Evolutionary conservation across 2,888 invertebrate species (phyloP), one percentile per base, ranked within the genome.

Genomic region (Himalopsyche anomala): DNA sequence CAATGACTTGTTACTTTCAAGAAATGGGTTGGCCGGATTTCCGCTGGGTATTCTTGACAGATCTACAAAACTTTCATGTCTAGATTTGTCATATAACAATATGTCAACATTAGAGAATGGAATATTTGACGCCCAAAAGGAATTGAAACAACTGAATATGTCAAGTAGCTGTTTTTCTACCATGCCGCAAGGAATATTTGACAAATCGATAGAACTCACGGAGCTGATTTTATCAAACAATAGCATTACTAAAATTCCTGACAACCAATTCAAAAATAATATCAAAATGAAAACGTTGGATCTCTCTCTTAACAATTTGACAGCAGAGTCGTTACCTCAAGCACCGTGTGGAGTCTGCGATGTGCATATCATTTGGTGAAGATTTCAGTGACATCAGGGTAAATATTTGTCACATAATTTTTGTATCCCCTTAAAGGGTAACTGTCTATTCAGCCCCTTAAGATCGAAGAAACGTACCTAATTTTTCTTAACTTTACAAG

Each of bases 111-210:
- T 87, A 28, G 42, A 62, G 6, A 51, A 87, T 6, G 87, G 88
- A 36, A 82, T 87, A 45, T 88, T 88, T 80, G 88, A 88, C 40
- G 11, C 81, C 9, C 36, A 81, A n/a, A 56, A 74, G 38, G 28
- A 83, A 15, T 56, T 88, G 19, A 9, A 62, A 40, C 80, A 36
- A 3, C 17, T 88, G 5, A 86, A 86, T 79, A 38, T 88, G 80
- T 28, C 82, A 42, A 55, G 36, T n/a, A 84, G 84, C 79, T 45
- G 85, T 42, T 86, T 88, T 45, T 17, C 79, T 17, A 19, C 36
- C 4, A 86, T 88, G 86, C 86, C 86, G 11, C 84, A 84, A 12
- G 88, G 86, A 79, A 86, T 88, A 5, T 88, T 88, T 80, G 86
- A 87, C 82, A 79, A 81, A 55, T 62, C 69, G 28, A 82, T 28